Base-by-base conservation (phyloP, 2,888 invertebrate species). In the Helicoverpa assulta region DNA sequence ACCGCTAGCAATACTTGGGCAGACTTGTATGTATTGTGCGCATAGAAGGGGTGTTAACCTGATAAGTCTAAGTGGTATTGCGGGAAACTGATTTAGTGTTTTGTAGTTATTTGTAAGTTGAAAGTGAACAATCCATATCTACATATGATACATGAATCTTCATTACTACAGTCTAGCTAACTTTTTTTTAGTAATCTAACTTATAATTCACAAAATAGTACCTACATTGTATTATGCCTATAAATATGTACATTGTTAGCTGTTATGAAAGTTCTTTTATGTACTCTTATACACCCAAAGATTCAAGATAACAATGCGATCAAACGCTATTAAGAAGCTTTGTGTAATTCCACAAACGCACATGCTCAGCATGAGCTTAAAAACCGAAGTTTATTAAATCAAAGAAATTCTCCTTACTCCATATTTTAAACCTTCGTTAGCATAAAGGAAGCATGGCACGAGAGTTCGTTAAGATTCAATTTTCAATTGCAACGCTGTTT, bases 1-100 rank as follows among this genome's bases (percentile, higher is more conserved):
- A 88, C 90, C 88, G 85, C 82, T 78, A 80, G 83, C 65, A 78
- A 83, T 74, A 82, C 79, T 81, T 67, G 53, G 69, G 57, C 43
- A 16, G 52, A 80, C 66, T 71, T 73, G 74, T 80, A 37, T 62
- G 84, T 70, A 73, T 73, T 76, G 73, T 78, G 63, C 26, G 67
- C 55, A 67, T 58, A 16, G 59, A 73, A 76, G 66, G 74, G 69
- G 67, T 73, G 61, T 70, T 78, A 73, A 73, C 57, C 55, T 33
- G 65, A 59, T 43, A 33, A 29, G 65, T 62, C n/a, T 61, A 66
- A 71, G 62, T 47, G 64, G 26, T 12, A 54, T 71, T 21, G 21
- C 55, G 63, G 62, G 40, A 78, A 74, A 70, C 69, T 59, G 71
- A 60, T 70, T 76, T 55, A 61, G 51, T 51, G 69, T 65, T 67